Conservation (phyloP, 2,888 invertebrate species). For the Hypercompe scribonia region DNA sequence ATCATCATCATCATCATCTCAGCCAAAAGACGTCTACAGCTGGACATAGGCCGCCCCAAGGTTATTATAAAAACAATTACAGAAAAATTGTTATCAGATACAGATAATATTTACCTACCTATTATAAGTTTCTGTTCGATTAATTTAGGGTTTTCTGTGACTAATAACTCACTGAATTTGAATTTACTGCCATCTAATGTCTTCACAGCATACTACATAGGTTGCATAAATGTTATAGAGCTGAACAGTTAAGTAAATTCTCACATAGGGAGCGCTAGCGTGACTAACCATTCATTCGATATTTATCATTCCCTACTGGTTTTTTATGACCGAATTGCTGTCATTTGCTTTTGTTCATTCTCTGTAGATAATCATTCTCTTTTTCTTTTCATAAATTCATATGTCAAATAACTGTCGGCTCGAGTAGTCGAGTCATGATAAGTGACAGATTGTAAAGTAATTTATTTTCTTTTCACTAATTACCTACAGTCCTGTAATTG, state of each 20-base stretch:
- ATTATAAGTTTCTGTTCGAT: no score
- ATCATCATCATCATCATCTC: no score
- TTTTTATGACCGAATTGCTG: not conserved
- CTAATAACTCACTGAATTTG: not conserved
- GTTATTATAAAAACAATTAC: no score
- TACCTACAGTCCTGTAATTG: not conserved
- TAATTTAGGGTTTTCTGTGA: no score
- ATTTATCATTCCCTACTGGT: not conserved
- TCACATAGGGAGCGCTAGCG: conserved; percentile 24
- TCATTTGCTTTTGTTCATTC: conserved; percentile 9
- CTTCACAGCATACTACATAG: conserved; percentile 1
- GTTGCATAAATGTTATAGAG: not conserved
- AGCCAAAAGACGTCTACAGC: no score
- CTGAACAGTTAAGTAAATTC: not conserved
- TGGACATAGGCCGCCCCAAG: no score
- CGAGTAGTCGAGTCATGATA: conserved; percentile 23
- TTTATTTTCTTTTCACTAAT: not conserved
- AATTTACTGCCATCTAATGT: conserved; percentile 31
- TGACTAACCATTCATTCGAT: conserved; percentile 16
- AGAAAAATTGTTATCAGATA: no score
- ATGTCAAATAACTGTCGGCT: conserved; percentile 51
- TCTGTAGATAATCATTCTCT: not conserved
- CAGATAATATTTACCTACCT: no score
- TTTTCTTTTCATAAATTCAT: not conserved
- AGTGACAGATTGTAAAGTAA: not conserved